These are phyloP conservation scores for Merops nubicus DNA, from an alignment of 2,113 vertebrate species.

Conservation along the genomic window DNA sequence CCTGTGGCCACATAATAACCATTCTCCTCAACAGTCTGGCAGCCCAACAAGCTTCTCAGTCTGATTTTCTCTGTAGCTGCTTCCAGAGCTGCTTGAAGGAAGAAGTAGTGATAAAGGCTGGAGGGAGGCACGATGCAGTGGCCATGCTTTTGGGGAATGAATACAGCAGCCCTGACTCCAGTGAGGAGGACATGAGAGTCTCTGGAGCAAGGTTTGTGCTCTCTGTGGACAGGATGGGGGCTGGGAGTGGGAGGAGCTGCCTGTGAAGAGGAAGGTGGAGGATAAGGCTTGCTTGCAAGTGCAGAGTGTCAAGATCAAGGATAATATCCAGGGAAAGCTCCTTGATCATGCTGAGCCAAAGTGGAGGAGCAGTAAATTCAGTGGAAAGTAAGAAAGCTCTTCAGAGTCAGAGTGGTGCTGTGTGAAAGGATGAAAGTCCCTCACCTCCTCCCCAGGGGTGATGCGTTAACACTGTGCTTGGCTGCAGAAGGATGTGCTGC, in stretches of 20 bases:
- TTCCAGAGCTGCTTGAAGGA: background rate
- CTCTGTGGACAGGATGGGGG: background rate
- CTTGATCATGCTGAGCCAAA: background rate
- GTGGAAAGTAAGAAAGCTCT: background rate
- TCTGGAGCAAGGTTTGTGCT: background rate
- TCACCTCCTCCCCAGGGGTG: background rate
- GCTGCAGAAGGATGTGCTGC: fast-evolving
- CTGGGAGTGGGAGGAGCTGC: background rate
- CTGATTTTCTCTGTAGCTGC: background rate
- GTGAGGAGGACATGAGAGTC: fast-evolving
- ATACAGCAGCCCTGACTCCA: fast-evolving
- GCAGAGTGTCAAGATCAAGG: background rate
- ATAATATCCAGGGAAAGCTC: background rate
- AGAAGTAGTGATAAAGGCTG: background rate
- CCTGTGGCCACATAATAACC: background rate
- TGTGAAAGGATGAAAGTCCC: background rate
- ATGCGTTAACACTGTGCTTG: background rate
- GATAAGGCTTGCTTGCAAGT: background rate
- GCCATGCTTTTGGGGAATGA: fast-evolving
- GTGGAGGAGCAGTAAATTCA: background rate
- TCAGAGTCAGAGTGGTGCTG: background rate
- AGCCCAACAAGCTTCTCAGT: background rate
- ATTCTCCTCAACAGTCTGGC: background rate
- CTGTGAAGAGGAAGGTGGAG: background rate
- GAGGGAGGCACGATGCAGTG: background rate